These are phyloP conservation scores for Sebastes glaucus DNA, from an alignment of 2,797 vertebrate species.

Conservation along the genomic window DNA sequence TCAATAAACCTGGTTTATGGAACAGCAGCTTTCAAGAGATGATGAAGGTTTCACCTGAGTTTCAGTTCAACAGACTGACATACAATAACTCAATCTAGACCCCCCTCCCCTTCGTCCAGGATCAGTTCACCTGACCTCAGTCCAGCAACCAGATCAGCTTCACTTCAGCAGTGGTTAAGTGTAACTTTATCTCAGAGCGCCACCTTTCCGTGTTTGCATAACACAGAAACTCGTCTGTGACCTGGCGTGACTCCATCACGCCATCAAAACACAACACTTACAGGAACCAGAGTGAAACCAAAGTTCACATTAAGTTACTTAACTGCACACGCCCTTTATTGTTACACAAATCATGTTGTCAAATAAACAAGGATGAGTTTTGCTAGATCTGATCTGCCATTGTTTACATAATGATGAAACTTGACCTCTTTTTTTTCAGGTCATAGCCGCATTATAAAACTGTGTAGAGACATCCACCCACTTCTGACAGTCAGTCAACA, in stretches of 20 bases:
- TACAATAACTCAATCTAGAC: not conserved
- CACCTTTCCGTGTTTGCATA: not conserved
- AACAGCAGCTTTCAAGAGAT: not conserved
- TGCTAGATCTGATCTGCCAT: not conserved
- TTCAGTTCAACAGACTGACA: not conserved
- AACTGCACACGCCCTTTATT: not conserved
- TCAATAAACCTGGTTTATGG: not conserved
- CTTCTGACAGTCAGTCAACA: too few relatives aligned
- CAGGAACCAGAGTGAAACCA: not conserved
- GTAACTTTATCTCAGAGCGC: not conserved
- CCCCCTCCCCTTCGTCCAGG: not conserved
- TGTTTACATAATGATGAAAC: not conserved
- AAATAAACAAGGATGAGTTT: not conserved
- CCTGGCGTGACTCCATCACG: not conserved
- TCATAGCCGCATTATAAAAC: not conserved
- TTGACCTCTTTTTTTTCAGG: not conserved
- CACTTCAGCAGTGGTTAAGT: slow-evolving; percentile 4
- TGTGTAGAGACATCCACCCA: not conserved
- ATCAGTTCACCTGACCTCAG: not conserved
- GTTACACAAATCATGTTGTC: not conserved
- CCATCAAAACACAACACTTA: not conserved
- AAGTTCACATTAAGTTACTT: not conserved
- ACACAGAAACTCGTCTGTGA: not conserved
- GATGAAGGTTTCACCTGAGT: not conserved
- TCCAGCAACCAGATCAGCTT: not conserved